These are phyloP conservation scores for Pogonophryne albipinna DNA, from an alignment of 2,797 vertebrate genomes.

Conservation along the genomic window DNA sequence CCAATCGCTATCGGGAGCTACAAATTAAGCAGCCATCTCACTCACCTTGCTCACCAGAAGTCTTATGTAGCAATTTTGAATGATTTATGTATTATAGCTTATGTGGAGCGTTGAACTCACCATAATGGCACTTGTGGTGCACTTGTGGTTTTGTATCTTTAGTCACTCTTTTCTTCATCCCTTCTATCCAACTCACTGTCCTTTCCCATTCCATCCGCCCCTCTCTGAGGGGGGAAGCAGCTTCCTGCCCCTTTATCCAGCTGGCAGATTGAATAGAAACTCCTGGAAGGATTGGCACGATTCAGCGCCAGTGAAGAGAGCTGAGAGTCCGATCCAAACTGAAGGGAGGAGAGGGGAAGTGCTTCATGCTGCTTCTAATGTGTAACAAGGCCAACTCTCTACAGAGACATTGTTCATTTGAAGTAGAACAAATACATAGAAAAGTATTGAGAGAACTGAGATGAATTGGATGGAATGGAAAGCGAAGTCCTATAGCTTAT, in stretches of 20 bases:
- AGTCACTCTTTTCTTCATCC: slow-evolving; percentile 9
- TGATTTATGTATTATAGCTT: background rate
- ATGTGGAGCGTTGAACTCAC: background rate
- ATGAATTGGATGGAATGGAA: no score
- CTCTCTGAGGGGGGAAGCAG: slow-evolving; percentile 60
- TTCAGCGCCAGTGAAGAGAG: slow-evolving; percentile 55
- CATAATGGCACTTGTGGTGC: slow-evolving; percentile 34
- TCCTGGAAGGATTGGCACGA: slow-evolving; percentile 70
- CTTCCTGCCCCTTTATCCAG: slow-evolving; percentile 80
- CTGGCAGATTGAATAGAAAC: slow-evolving; percentile 75
- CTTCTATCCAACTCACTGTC: slow-evolving; percentile 26
- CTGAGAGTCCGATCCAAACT: slow-evolving; percentile 26
- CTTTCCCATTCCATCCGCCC: slow-evolving; percentile 32
- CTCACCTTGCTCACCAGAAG: no score
- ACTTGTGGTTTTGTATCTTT: slow-evolving; percentile 30
- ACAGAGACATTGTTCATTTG: no score
- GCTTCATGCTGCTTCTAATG: slow-evolving; percentile 57
- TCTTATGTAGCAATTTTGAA: background rate
- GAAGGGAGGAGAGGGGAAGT: slow-evolving; percentile 50
- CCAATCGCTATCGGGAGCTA: no score
- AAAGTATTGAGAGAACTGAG: no score
- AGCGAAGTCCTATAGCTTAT: no score
- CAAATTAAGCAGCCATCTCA: no score
- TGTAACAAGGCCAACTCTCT: slow-evolving; percentile 31
- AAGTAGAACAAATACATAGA: no score